phyloP scores from a whole-genome alignment of 2,888 invertebrate species.

The Aquatica leii region DNA sequence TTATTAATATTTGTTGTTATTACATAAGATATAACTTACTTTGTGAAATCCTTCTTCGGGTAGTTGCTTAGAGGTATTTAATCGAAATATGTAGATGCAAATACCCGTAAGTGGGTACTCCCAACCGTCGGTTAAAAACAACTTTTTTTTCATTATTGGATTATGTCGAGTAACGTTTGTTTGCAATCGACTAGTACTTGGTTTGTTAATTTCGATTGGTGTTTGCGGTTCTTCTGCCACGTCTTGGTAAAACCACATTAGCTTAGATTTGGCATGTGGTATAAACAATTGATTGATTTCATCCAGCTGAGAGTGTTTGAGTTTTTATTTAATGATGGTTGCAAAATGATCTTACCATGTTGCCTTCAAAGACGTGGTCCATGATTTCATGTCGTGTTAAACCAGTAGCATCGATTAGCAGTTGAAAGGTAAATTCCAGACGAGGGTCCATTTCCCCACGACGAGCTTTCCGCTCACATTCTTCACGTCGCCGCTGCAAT shows the following conservation, averaged over 20 bases:
- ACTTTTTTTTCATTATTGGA: slow-evolving; percentile 71
- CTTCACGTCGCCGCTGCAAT: slow-evolving; percentile 78
- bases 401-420: slow-evolving; percentile 84
- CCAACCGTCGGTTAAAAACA: slow-evolving; percentile 88
- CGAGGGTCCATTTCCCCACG: slow-evolving; percentile 93
- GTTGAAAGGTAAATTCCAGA: slow-evolving; percentile 88
- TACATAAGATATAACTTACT: slow-evolving; percentile 57
- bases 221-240: slow-evolving; percentile 69
- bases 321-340: background rate
- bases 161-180: slow-evolving; percentile 3
- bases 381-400: slow-evolving; percentile 84
- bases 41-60: slow-evolving; percentile 95
- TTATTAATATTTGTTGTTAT: slow-evolving; percentile 12
- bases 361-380: slow-evolving; percentile 90
- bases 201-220: slow-evolving; percentile 50
- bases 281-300: slow-evolving; percentile 88
- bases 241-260: slow-evolving; percentile 91
- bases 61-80: slow-evolving; percentile 82
- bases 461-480: slow-evolving; percentile 90
- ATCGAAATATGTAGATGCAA: slow-evolving; percentile 86
- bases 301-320: slow-evolving; percentile 74
- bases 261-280: slow-evolving; percentile 84
- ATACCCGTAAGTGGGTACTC: slow-evolving; percentile 81
- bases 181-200: slow-evolving; percentile 48
- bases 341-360: slow-evolving; percentile 78